Conservation (phyloP, 2,888 invertebrate species). For the Tillus elongatus region DNA sequence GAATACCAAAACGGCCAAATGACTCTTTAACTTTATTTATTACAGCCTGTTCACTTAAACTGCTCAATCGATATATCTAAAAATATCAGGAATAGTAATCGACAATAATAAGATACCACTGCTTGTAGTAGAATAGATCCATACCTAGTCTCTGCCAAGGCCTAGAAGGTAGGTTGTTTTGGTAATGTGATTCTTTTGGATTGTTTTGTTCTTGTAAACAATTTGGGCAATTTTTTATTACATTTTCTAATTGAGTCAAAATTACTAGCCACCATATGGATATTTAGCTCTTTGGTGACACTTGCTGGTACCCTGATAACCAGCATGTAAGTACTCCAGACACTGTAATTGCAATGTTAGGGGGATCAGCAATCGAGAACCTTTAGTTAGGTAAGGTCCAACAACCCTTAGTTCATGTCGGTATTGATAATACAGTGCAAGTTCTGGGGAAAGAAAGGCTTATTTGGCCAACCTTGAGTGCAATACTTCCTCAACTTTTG, state of each 20-base stretch:
- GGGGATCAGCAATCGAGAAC: slow-evolving; percentile 3
- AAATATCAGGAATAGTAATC: slow-evolving; percentile 6
- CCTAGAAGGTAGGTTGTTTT: slow-evolving; percentile 4
- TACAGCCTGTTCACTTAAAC: not conserved
- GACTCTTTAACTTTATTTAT: slow-evolving; percentile 5
- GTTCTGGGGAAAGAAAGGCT: not conserved
- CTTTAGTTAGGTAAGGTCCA: slow-evolving; percentile 2
- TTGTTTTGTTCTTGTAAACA: slow-evolving; percentile 4
- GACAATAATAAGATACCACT: slow-evolving; percentile 4
- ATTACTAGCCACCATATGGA: no score
- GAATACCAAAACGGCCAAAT: slow-evolving; percentile 13
- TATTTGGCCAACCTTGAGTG: slow-evolving; percentile 2
- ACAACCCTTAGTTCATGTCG: not conserved
- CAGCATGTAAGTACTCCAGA: no score
- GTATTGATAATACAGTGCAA: slow-evolving; percentile 4
- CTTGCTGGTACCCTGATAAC: no score
- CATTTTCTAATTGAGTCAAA: no score
- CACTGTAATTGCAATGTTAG: no score
- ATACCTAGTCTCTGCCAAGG: slow-evolving; percentile 8
- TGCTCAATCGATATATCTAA: not conserved
- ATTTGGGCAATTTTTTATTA: slow-evolving; percentile 6
- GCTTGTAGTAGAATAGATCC: slow-evolving; percentile 1
- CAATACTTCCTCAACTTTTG: not conserved
- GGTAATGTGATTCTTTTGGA: not conserved
- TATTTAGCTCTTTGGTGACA: no score